Percentiles rank a stretch among this genome's conserved stretches.
These are phyloP conservation scores for Xenotilapia longispinis DNA, from an alignment of 2,113 vertebrate species.

Conservation along the genomic window DNA sequence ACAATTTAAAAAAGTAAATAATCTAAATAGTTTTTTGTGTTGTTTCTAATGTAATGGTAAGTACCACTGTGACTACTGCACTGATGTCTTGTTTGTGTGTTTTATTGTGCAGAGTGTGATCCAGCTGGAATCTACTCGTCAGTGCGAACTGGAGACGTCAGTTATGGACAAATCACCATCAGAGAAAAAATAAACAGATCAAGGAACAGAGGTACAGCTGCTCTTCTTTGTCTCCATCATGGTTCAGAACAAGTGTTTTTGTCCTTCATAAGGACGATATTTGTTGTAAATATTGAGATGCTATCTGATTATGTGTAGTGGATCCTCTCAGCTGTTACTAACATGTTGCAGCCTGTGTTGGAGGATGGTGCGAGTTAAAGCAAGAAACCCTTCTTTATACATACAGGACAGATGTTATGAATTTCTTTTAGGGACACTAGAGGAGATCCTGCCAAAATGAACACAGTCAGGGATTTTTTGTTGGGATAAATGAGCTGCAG, in stretches of 20 bases:
- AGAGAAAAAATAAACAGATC: rapidly evolving
- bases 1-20: rapidly evolving
- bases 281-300: neutral
- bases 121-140: neutral
- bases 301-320: neutral
- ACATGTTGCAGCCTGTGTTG: neutral
- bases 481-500: neutral
- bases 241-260: neutral
- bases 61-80: rapidly evolving
- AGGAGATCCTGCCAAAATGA: rapidly evolving
- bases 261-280: neutral
- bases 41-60: rapidly evolving
- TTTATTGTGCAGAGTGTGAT: neutral
- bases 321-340: neutral
- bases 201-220: rapidly evolving
- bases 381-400: neutral
- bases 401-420: rapidly evolving
- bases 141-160: neutral
- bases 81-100: rapidly evolving
- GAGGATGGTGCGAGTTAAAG: rapidly evolving
- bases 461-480: neutral
- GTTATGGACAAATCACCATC: neutral
- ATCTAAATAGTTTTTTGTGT: neutral
- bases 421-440: rapidly evolving
- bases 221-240: neutral